Base-by-base conservation (phyloP, 1,140 invertebrate genomes). In the Tyrophagus putrescentiae region DNA sequence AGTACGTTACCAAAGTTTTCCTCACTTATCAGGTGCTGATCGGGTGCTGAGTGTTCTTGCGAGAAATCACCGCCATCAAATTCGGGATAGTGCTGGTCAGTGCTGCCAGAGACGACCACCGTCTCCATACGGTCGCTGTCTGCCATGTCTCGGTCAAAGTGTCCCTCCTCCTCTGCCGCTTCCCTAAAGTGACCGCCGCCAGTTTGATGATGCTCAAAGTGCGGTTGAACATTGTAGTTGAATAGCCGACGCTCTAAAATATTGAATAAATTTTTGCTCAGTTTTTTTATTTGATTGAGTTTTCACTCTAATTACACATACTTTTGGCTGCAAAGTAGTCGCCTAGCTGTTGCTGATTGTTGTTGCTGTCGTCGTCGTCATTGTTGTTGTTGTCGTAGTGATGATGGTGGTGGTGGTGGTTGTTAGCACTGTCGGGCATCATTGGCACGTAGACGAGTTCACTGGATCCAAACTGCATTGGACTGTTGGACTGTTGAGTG, bases 391-490 rank as follows among this genome's bases (percentile, higher is more conserved):
- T n/a, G n/a, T n/a, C n/a, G n/a, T n/a, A n/a, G n/a, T n/a, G n/a
- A n/a, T n/a, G n/a, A n/a, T n/a, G n/a, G n/a, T n/a, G n/a, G n/a
- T n/a, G n/a, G n/a, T n/a, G n/a, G n/a, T n/a, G n/a, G 13, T 39
- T 39, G 36, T 39, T 13, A 39, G 21, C 13, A 13, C 13, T 39
- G 13, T 39, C 21, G 18, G 7, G 7, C 18, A 7, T 7, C 45
- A 48, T 48, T 29, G 45, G 45, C 7, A 48, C 7, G 31, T 48
- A 48, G 9, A 7, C 7, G 13, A 48, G 45, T 21, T 48, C 7
- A 48, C 45, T 48, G 7, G 45, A 48, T 25, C 45, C 18, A 48
- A 48, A 48, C 21, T 48, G 45, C 45, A 48, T 48, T 18, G 7
- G 7, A 6, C 7, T n/a, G n/a, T n/a, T n/a, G n/a, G n/a, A n/a